Percentiles rank a stretch among this genome's conserved stretches.
These are phyloP conservation scores for Alouatta palliata DNA, from an alignment of 2,113 vertebrate genomes.

Conservation along the genomic window DNA sequence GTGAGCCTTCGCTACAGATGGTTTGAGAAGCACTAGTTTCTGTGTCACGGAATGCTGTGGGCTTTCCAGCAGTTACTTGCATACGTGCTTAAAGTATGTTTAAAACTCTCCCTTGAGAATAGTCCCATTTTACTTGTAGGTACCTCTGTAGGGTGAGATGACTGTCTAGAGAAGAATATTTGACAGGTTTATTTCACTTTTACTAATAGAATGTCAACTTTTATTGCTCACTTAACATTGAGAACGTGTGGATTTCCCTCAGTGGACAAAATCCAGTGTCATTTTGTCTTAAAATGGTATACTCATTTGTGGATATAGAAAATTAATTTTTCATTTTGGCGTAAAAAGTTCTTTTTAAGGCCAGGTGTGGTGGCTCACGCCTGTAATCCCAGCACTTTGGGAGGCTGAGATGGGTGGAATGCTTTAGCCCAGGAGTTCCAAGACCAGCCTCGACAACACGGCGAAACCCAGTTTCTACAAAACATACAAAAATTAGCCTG, in stretches of 20 bases:
- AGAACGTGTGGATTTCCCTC: neutral
- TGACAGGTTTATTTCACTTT: neutral
- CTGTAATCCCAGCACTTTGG: too few species aligned
- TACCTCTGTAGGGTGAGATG: neutral
- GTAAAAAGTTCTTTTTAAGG: neutral
- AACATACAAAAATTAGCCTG: too few species aligned
- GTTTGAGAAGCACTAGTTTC: neutral
- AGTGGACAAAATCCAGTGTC: neutral
- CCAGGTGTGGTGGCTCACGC: too few species aligned
- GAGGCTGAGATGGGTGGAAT: too few species aligned
- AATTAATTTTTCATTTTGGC: neutral
- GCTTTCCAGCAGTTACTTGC: neutral
- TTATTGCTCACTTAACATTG: neutral
- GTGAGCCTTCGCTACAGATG: neutral
- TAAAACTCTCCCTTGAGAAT: neutral
- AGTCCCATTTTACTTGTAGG: neutral
- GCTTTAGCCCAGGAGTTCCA: too few species aligned
- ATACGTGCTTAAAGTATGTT: neutral
- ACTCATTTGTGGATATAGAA: neutral
- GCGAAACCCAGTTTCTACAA: too few species aligned
- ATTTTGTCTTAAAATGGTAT: neutral
- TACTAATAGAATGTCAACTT: neutral
- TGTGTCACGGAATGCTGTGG: neutral
- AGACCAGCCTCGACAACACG: too few species aligned
- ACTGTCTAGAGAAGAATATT: neutral